Conservation (phyloP, 1,140 invertebrate genomes). For the Globodera ellingtonae region DNA sequence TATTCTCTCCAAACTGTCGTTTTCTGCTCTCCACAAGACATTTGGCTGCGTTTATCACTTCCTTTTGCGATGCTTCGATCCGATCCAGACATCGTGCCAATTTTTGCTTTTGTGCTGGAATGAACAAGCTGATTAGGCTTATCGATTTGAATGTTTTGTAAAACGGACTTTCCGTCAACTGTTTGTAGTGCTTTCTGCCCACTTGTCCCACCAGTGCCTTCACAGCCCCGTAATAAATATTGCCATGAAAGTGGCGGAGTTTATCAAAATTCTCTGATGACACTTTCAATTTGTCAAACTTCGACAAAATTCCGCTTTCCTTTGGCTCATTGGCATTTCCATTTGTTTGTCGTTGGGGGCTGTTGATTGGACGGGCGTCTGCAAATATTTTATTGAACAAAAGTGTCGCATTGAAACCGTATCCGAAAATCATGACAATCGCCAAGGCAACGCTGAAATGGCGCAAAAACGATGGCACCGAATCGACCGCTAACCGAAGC, state of each 20-base stretch:
- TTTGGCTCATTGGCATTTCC: background rate
- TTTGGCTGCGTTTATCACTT: conserved; percentile 24
- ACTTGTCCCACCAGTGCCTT: conserved; percentile 44
- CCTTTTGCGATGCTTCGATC: conserved; percentile 24
- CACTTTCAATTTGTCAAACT: background rate
- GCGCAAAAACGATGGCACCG: background rate
- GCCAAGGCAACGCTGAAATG: background rate
- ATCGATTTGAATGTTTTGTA: background rate
- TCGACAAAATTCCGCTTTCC: background rate
- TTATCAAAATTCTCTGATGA: background rate
- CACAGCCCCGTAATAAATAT: conserved; percentile 33
- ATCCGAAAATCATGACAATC: background rate
- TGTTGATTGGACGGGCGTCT: background rate
- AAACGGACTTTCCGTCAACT: conserved; percentile 21
- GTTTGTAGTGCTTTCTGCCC: conserved; percentile 37
- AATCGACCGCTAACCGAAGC: background rate
- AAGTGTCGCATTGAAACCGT: background rate
- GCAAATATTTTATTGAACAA: background rate
- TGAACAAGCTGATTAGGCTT: background rate
- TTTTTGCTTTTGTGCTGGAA: conserved; percentile 8
- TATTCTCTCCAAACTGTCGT: background rate
- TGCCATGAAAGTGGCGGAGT: conserved; percentile 14
- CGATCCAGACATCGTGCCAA: conserved; percentile 31
- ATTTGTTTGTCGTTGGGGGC: background rate
- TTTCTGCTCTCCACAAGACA: conserved; percentile 34